Evolutionary conservation across 1,140 invertebrate genomes (phyloP).

Genomic region (Notospermus geniculatus): DNA sequence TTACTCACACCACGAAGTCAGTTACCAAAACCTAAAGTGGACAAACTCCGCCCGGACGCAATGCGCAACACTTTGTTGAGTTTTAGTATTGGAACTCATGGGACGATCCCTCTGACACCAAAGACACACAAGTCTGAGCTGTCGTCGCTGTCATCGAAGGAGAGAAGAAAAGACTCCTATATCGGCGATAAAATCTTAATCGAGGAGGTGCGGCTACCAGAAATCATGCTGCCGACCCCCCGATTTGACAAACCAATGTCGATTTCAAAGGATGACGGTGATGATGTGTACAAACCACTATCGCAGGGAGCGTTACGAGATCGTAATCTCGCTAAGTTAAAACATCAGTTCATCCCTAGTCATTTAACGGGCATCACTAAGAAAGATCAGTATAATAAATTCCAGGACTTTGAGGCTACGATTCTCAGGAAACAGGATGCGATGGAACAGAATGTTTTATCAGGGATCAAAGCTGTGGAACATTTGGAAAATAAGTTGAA

Average conservation of each 20-base stretch:
- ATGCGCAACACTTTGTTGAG: slow-evolving; percentile 17
- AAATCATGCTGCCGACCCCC: slow-evolving; percentile 33
- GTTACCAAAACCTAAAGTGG: neutral
- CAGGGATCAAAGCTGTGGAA: slow-evolving; percentile 41
- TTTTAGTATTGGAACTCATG: slow-evolving; percentile 21
- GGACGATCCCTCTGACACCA: neutral
- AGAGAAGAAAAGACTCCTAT: slow-evolving; percentile 6
- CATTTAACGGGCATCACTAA: slow-evolving; percentile 44
- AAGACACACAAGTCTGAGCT: neutral
- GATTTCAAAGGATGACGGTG: slow-evolving; percentile 28
- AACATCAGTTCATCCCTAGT: slow-evolving; percentile 37
- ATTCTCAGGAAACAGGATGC: slow-evolving; percentile 45
- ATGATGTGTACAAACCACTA: slow-evolving; percentile 23
- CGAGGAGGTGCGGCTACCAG: slow-evolving; percentile 36
- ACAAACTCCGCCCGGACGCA: no score
- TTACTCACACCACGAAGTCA: neutral
- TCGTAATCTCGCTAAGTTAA: slow-evolving; percentile 10
- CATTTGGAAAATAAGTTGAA: slow-evolving; percentile 41
- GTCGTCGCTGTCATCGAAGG: neutral
- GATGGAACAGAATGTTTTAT: slow-evolving; percentile 40
- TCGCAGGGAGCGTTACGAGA: slow-evolving; percentile 7
- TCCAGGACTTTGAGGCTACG: slow-evolving; percentile 40
- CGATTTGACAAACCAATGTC: slow-evolving; percentile 13
- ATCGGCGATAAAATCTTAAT: slow-evolving; percentile 26
- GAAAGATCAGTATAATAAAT: slow-evolving; percentile 44